Percentiles rank a stretch among this genome's conserved stretches.
Conservation (phyloP, 1,140 invertebrate genomes). For the Microplitis mediator region DNA sequence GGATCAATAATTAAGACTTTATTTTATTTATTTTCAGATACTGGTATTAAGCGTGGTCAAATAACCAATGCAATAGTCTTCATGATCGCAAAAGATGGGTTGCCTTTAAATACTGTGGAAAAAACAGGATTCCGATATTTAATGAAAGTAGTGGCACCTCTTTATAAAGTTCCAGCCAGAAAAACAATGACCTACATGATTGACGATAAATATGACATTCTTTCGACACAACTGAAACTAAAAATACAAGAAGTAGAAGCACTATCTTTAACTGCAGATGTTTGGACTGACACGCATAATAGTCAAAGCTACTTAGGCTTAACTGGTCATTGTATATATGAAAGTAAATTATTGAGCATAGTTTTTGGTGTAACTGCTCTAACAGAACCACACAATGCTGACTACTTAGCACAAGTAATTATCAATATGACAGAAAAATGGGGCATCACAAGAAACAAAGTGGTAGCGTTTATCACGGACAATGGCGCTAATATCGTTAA, state of each 20-base stretch:
- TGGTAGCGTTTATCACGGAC: constrained; percentile 48
- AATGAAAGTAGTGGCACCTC: constrained; percentile 48
- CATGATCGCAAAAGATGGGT: constrained; percentile 53
- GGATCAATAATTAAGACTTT: not conserved
- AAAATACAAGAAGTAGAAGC: constrained; percentile 30
- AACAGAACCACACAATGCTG: constrained; percentile 35
- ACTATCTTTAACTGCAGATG: constrained; percentile 44
- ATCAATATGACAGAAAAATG: constrained; percentile 48
- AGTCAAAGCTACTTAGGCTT: constrained; percentile 44
- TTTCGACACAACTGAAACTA: constrained; percentile 36
- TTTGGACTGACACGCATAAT: constrained; percentile 44
- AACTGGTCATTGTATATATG: constrained; percentile 37
- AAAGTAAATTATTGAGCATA: constrained; percentile 25
- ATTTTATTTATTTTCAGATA: not conserved
- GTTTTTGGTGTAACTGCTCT: constrained; percentile 34
- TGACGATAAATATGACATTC: constrained; percentile 51
- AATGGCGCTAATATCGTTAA: constrained; percentile 56
- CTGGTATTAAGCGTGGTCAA: not conserved
- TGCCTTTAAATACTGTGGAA: constrained; percentile 53
- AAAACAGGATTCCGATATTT: constrained; percentile 53
- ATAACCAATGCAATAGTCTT: constrained; percentile 41
- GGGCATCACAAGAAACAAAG: constrained; percentile 47
- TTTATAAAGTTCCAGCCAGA: constrained; percentile 52
- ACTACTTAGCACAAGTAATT: constrained; percentile 38
- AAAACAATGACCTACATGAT: constrained; percentile 41